Base-by-base conservation (phyloP, 2,797 vertebrate genomes). In the Trachurus trachurus region DNA sequence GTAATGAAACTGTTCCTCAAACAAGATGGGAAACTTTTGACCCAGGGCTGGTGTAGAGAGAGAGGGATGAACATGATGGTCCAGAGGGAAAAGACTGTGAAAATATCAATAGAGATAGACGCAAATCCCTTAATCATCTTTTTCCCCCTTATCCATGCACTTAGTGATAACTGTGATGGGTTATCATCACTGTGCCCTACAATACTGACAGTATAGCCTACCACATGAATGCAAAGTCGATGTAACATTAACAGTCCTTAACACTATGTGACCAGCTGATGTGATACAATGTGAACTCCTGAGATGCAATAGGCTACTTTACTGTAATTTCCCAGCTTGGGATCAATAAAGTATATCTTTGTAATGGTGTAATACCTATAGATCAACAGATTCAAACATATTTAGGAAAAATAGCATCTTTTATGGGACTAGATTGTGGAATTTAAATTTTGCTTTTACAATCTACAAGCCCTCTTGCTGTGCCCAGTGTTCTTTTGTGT, bases 1-100 rank as follows among this genome's bases (percentile, higher is more conserved):
- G 22, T 80, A 71, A 83, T 88, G 5, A 60, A 80, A 86, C 5
- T 42, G 66, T 81, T 84, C 73, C 76, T 47, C 26, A 0, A 31
- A 49, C 39, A 0, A 63, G 34, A 61, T 11, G 5, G 1, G 65
- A 87, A 52, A 77, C 6, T 47, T 15, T 22, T 64, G 66, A 80
- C 58, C 26, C 21, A 13, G 44, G 56, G 39, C 4, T 44, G 21
- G 49, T 69, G 9, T 2, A 56, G n/a, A 53, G 58, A 53, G 58
- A 65, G 29, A 34, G 21, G 26, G 40, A 2, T 2, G 17, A 17
- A 11, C 22, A 17, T 39, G 42, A 61, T 15, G n/a, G 45, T 0
- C 54, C 5, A 12, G 22, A 34, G 15, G 45, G n/a, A 22, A 29
- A 10, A 57, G 13, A 9, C 29, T 15, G 16, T 52, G n/a, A 61